A percentile compares a stretch with the other conserved stretches of the same genome.
Evolutionary conservation across 64 coral and sea anemone species (phyloP).

Genomic region (Porites lutea): DNA sequence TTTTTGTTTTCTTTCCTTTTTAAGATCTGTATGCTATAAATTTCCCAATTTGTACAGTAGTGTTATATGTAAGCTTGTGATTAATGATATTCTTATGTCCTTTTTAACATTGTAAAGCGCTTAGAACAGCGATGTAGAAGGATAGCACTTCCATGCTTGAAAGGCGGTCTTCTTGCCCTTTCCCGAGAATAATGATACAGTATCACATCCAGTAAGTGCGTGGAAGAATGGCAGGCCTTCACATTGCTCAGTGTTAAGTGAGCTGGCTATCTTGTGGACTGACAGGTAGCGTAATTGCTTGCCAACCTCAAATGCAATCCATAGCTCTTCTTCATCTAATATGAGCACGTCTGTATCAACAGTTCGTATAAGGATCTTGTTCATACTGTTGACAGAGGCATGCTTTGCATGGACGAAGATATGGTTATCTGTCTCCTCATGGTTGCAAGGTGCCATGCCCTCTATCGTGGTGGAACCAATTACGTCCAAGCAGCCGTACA

Average conservation of each 20-base stretch:
- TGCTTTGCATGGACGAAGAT: slow-evolving; percentile 61
- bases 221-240: slow-evolving; percentile 70
- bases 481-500: slow-evolving; percentile 53
- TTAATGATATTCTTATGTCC: too few relatives aligned
- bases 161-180: slow-evolving; percentile 68
- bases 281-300: slow-evolving; percentile 57
- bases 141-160: slow-evolving; percentile 67
- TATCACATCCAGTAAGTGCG: slow-evolving; percentile 58
- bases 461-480: slow-evolving; percentile 33
- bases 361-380: slow-evolving; percentile 56
- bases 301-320: slow-evolving; percentile 45
- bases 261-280: slow-evolving; percentile 42
- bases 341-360: slow-evolving; percentile 56
- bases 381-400: slow-evolving; percentile 40
- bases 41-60: too few relatives aligned
- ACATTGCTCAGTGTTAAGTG: slow-evolving; percentile 37
- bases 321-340: slow-evolving; percentile 41
- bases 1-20: too few relatives aligned
- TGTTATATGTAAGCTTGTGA: too few relatives aligned
- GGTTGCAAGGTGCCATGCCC: slow-evolving; percentile 48
- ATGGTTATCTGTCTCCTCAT: slow-evolving; percentile 49
- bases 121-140: slow-evolving; percentile 35
- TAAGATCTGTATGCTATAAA: too few relatives aligned
- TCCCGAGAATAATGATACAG: slow-evolving; percentile 43
- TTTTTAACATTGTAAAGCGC: too few relatives aligned